Base-by-base conservation (phyloP, 1,140 invertebrate species). In the Colletes gigas region DNA sequence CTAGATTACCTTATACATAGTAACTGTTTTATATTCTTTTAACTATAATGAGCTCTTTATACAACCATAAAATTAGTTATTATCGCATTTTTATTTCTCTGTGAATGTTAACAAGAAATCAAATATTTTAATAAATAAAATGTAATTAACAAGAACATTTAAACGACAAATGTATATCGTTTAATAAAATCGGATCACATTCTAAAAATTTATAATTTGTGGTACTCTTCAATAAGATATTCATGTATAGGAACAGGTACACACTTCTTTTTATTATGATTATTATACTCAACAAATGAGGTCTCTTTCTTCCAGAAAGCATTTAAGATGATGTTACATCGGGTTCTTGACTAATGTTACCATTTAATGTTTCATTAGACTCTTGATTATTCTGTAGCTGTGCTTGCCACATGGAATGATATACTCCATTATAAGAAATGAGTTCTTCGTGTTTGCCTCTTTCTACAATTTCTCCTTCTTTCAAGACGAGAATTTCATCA, bases 381-480 rank as follows among this genome's bases (percentile, higher is more conserved):
- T 93, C 89, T 47, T 94, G 91, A 73, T 95, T 91, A 82, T 95
- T 96, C 86, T 96, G 95, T 1, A 97, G 90, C 88, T 98, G 97
- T 83, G 97, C 96, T 76, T 96, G 94, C 98, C 98, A 98, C 97
- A 98, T 98, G n/a, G 95, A 94, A 14, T 96, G 94, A 93, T 98
- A 98, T 71, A 96, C 90, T 8, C 96, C 97, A 78, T 94, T 95
- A 30, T 93, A 90, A 0, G 94, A 93, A 78, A 98, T 92, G 12
- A 98, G 92, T 81, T 97, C 95, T 65, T 98, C 97, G 90, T 98
- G 97, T 65, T 81, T 97, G 92, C 98, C 98, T 54, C 97, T 94
- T 92, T 99, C 98, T n/a, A 97, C 95, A 83, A 99, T 98, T 91
- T 96, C 95, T 14, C 98, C 98, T 1, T 98, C 97, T 88, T 97